Base-by-base conservation (phyloP, 2,888 invertebrate genomes). In the Stenotaenia linearis region DNA sequence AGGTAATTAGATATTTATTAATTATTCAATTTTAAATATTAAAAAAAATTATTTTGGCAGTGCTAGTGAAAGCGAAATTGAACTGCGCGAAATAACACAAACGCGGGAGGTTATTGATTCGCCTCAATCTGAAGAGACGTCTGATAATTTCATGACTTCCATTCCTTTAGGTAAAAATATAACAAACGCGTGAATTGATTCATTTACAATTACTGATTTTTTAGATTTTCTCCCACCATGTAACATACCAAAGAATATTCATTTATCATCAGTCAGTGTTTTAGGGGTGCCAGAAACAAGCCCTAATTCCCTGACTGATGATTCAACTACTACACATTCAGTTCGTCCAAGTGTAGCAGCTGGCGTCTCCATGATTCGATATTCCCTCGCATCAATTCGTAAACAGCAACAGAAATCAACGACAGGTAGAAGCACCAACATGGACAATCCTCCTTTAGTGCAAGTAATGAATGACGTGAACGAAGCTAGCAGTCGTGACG, bases 381-480 rank as follows among this genome's bases (percentile, higher is more conserved):
- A 40, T 69, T 23, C 25, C 15, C 69, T 30, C 12, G 25, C 15
- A 30, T 5, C 69, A 15, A 25, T 30, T 15, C 30, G 25, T 18
- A 69, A 40, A 37, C 37, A 37, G 37, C 37, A 37, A 12, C 37
- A 37, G 37, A 37, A 37, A 40, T 18, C 61, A 21, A 30, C 75
- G 10, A 10, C n/a, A n/a, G 9, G 77, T 10, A n/a, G 21, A 25
- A 61, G 75, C 15, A 25, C 37, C 18, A 35, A 37, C 23, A 25
- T 28, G 23, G 79, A 79, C 1, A 78, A 80, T 7, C 69, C 50
- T n/a, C 80, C 84, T n/a, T 83, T 90, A 79, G 91, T 93, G 9
- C 91, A 92, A 83, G 91, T 92, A 15, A 91, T 93, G 90, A 93
- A 94, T 85, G 91, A 92, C 84, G 91, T 92, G 80, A 92, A 92